Base-by-base conservation (phyloP, 2,888 invertebrate species). In the Kryphioiulus occultus region DNA sequence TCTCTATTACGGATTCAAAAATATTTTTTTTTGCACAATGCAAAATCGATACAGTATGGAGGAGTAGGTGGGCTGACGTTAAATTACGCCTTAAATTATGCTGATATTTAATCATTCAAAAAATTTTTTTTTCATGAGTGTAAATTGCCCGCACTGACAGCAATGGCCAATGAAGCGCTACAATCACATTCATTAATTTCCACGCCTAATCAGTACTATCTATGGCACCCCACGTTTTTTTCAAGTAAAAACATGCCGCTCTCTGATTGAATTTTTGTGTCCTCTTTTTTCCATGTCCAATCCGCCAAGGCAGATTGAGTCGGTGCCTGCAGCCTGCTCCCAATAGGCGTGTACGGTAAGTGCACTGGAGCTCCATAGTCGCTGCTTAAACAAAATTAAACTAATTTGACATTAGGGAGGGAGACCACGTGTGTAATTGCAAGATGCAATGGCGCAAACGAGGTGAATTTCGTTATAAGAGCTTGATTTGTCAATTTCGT, bases 371-470 rank as follows among this genome's bases (percentile, higher is more conserved):
- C 53, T 53, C 47, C 22, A 39, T 85, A 86, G 30, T 30, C 32
- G 86, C 22, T 59, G 59, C 44, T 86, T 86, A 86, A 26, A 53
- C 59, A 86, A 53, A 86, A 86, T 86, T 86, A 86, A 86, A 86
- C 86, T 53, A 86, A 86, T 86, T 86, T 30, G 30, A n/a, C 26
- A 35, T 35, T 35, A 44, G 44, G 42, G 39, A 39, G 85, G 39
- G 39, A 85, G 44, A 85, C 39, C 35, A 44, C 26, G 39, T 85
- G 85, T 42, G 85, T 85, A 83, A 83, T 83, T 83, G 83, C 83
- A 83, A 83, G 35, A 83, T 30, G 85, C 85, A 39, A 85, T 42
- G 26, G 32, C 42, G 85, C 35, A 85, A 85, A 42, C 42, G 85
- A 85, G 44, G 19, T 42, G 39, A 85, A 85, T 85, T 85, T 85